Evolutionary conservation across 2,888 invertebrate species (phyloP).

Genomic region (Exocentrus adspersus): DNA sequence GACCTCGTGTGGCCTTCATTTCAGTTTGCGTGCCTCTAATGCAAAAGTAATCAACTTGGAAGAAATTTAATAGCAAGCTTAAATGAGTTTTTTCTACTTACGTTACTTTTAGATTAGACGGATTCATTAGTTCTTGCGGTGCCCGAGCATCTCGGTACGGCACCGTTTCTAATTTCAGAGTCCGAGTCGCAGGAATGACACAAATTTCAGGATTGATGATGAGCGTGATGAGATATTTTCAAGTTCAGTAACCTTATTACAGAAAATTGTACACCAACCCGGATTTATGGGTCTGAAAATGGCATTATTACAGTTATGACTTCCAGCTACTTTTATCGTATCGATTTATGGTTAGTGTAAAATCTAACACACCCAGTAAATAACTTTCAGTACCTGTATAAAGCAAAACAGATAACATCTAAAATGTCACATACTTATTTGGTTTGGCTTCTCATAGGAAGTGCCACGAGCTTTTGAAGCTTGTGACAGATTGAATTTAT

Average conservation of each 20-base stretch:
- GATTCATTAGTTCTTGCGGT: constrained; percentile 13
- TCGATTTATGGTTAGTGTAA: background rate
- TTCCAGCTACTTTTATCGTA: background rate
- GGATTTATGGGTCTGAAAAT: background rate
- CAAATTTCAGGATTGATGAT: no score
- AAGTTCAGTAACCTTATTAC: no score
- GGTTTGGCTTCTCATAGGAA: no score
- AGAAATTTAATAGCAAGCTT: constrained; percentile 34
- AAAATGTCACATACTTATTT: background rate
- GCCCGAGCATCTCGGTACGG: background rate
- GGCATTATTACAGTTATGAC: background rate
- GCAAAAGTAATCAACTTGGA: constrained; percentile 39
- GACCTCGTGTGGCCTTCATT: constrained; percentile 46
- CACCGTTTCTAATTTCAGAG: background rate
- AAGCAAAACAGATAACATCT: background rate
- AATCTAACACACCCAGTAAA: background rate
- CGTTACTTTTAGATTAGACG: constrained; percentile 26
- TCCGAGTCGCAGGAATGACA: no score
- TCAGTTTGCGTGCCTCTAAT: constrained; percentile 43
- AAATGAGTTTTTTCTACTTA: constrained; percentile 36
- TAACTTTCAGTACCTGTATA: background rate
- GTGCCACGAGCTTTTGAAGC: no score
- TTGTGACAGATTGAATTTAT: no score
- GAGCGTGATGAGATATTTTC: no score
- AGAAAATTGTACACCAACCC: background rate